These are phyloP conservation scores for Psettodes erumei DNA, from an alignment of 2,113 vertebrate genomes.

Conservation along the genomic window DNA sequence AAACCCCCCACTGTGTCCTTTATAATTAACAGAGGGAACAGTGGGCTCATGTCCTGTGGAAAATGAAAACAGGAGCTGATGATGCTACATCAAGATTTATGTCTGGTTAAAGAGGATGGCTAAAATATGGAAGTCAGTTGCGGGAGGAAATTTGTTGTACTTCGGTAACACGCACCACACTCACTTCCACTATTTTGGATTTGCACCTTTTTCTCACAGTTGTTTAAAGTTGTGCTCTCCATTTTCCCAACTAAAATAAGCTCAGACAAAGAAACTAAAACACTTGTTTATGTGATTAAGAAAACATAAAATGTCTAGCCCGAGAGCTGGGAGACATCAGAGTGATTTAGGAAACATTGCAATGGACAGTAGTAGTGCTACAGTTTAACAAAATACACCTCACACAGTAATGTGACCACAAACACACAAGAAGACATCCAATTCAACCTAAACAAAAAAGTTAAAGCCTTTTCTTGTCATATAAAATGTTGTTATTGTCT, in stretches of 20 bases:
- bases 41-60: background rate
- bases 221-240: constrained; percentile 56
- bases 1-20: too few relatives aligned
- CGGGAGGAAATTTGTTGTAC: background rate
- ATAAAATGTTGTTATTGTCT: constrained; percentile 33
- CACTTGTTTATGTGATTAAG: background rate
- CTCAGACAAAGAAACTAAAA: constrained; percentile 10
- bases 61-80: background rate
- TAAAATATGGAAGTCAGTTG: background rate
- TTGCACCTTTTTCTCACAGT: background rate
- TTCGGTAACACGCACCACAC: background rate
- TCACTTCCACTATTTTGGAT: too few relatives aligned
- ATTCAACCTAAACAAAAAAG: constrained; percentile 6
- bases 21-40: background rate
- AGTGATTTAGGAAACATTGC: constrained; percentile 27
- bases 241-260: constrained; percentile 20
- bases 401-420: constrained; percentile 15
- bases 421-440: constrained; percentile 24
- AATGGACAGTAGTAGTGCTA: constrained; percentile 7
- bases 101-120: background rate
- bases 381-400: constrained; percentile 18
- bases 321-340: background rate
- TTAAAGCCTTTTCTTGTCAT: constrained; percentile 47
- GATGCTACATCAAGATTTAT: background rate
- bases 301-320: background rate